These are phyloP conservation scores for Trilocha varians DNA, from an alignment of 2,888 invertebrate species.

Conservation along the genomic window DNA sequence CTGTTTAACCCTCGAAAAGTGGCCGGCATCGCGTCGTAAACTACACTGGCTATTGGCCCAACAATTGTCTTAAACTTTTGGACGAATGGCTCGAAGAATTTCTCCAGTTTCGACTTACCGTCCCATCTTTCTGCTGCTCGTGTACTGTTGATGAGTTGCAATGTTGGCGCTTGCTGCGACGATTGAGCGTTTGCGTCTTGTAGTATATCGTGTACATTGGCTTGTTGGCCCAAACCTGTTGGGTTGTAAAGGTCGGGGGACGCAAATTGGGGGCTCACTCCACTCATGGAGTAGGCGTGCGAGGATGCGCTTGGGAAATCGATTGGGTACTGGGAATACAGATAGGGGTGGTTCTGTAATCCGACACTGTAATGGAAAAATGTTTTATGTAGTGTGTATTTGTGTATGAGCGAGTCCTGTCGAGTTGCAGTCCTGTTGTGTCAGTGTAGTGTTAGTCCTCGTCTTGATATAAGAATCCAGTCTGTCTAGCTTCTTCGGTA, in stretches of 20 bases:
- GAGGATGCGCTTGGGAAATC: slow-evolving; percentile 70
- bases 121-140: slow-evolving; percentile 67
- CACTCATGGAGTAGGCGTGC: slow-evolving; percentile 68
- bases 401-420: neutral
- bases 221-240: slow-evolving; percentile 48
- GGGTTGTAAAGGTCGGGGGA: slow-evolving; percentile 65
- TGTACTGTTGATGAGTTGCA: slow-evolving; percentile 53
- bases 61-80: slow-evolving; percentile 47
- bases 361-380: slow-evolving; percentile 66
- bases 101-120: slow-evolving; percentile 66
- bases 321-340: slow-evolving; percentile 70
- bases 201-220: slow-evolving; percentile 55
- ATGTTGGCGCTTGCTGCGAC: slow-evolving; percentile 63
- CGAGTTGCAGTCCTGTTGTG: neutral
- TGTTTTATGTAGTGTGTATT: slow-evolving; percentile 10
- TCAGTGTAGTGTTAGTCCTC: neutral
- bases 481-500: neutral
- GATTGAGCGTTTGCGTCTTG: slow-evolving; percentile 67
- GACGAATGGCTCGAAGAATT: slow-evolving; percentile 59
- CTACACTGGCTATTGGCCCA: slow-evolving; percentile 54
- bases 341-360: slow-evolving; percentile 66
- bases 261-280: slow-evolving; percentile 65
- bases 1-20: slow-evolving; percentile 56
- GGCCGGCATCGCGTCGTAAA: slow-evolving; percentile 55
- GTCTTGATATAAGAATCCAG: neutral